These are phyloP conservation scores for Paracanthobrama guichenoti DNA, from an alignment of 2,113 vertebrate genomes.

Conservation along the genomic window DNA sequence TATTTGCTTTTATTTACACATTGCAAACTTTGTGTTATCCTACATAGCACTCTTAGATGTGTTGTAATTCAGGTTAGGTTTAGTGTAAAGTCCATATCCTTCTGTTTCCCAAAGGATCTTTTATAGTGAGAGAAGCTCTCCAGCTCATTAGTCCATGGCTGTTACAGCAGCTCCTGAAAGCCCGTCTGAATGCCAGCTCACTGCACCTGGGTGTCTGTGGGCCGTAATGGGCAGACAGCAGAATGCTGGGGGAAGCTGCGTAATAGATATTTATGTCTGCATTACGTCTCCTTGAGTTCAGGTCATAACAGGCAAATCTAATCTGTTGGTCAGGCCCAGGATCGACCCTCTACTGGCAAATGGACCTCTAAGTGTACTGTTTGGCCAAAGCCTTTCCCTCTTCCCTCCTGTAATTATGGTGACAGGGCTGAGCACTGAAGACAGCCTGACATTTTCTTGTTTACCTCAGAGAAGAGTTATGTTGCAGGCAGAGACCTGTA, in stretches of 20 bases:
- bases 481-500: conserved; percentile 1
- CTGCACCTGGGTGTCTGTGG: conserved; percentile 32
- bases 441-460: conserved; percentile 30
- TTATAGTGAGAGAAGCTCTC: conserved; percentile 11
- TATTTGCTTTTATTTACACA: background rate
- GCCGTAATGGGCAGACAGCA: conserved; percentile 23
- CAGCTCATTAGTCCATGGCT: conserved; percentile 37
- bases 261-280: conserved; percentile 52
- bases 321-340: conserved; percentile 35
- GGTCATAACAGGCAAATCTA: conserved; percentile 50
- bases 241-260: conserved; percentile 23
- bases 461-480: conserved; percentile 34
- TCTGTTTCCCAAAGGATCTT: conserved; percentile 12
- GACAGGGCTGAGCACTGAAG: conserved; percentile 1
- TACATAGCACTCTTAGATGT: background rate
- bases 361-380: conserved; percentile 44
- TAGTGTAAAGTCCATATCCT: conserved; percentile 8
- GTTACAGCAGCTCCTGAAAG: conserved; percentile 32
- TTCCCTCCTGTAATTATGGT: conserved; percentile 31
- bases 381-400: conserved; percentile 34
- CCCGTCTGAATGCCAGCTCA: conserved; percentile 12
- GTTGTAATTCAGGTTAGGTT: background rate
- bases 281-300: conserved; percentile 47
- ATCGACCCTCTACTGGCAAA: conserved; percentile 38
- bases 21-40: background rate